Conservation (phyloP, 2,797 vertebrate species). For the Gymnoscopelus microlampas region DNA sequence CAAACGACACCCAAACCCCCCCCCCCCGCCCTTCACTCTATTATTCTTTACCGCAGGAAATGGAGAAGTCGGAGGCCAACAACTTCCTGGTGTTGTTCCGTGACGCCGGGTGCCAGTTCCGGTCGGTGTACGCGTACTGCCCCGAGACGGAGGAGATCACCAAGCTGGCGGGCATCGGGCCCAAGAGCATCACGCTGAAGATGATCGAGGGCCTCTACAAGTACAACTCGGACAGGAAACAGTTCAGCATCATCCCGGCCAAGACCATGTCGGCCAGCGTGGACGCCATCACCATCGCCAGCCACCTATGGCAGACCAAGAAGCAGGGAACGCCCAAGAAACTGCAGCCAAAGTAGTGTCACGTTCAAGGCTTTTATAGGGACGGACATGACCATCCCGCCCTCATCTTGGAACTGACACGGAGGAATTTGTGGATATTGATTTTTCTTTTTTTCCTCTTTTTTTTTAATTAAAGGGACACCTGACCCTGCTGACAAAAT, state of each 20-base stretch:
- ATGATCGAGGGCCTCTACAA: constrained; percentile 98
- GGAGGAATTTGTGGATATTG: constrained; percentile 47
- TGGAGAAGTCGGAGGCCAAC: constrained; percentile 96
- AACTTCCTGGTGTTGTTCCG: constrained; percentile 97
- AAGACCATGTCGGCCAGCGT: constrained; percentile 98
- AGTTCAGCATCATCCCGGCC: constrained; percentile 97
- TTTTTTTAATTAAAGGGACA: constrained; percentile 41
- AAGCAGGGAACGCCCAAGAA: constrained; percentile 92
- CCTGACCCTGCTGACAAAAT: constrained; percentile 71
- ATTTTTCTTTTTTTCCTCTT: constrained; percentile 2
- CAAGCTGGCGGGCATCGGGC: constrained; percentile 93
- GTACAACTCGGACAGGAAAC: constrained; percentile 98
- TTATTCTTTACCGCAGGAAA: constrained; percentile 83
- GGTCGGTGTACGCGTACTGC: constrained; percentile 93
- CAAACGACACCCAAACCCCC: not conserved
- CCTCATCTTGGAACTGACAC: constrained; percentile 73
- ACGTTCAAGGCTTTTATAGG: not conserved
- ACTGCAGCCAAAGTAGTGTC: constrained; percentile 84
- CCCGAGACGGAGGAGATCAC: constrained; percentile 94
- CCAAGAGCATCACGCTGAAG: constrained; percentile 90
- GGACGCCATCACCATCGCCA: constrained; percentile 95
- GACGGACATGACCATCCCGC: constrained; percentile 42
- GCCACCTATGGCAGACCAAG: constrained; percentile 97
- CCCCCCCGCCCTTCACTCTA: not conserved
- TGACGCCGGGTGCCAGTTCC: constrained; percentile 95